Conservation (phyloP, 2,888 invertebrate species). For the Galeruca laticollis region DNA sequence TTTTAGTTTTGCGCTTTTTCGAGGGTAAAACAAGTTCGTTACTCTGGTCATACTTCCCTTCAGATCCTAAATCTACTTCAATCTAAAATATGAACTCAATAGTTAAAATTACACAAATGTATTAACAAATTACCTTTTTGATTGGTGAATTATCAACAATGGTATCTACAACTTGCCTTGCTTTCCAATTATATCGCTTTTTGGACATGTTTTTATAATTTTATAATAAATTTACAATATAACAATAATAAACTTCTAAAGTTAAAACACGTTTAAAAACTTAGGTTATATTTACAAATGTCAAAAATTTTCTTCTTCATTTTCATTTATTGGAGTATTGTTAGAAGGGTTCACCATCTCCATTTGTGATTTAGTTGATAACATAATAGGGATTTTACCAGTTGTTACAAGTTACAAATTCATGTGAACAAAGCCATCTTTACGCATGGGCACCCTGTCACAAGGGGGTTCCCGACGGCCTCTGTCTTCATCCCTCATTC, state of each 20-base stretch:
- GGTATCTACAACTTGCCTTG: slow-evolving; percentile 77
- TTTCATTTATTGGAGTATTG: neutral
- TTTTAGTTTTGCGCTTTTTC: slow-evolving; percentile 82
- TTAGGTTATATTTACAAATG: slow-evolving; percentile 24
- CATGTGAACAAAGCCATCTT: no score
- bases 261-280: neutral
- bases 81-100: slow-evolving; percentile 65
- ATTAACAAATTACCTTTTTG: slow-evolving; percentile 71
- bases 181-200: slow-evolving; percentile 81
- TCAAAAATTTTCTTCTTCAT: slow-evolving; percentile 3
- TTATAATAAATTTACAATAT: neutral
- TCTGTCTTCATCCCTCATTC: no score
- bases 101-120: slow-evolving; percentile 16
- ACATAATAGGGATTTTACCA: no score
- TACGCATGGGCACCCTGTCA: no score
- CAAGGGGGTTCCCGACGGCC: no score
- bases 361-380: no score
- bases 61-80: slow-evolving; percentile 73
- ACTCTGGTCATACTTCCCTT: slow-evolving; percentile 77
- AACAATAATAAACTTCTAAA: neutral
- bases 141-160: slow-evolving; percentile 78
- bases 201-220: slow-evolving; percentile 64
- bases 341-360: no score
- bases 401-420: no score
- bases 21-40: slow-evolving; percentile 88